Conservation (phyloP, 2,888 invertebrate genomes). For the Aquatica leii region DNA sequence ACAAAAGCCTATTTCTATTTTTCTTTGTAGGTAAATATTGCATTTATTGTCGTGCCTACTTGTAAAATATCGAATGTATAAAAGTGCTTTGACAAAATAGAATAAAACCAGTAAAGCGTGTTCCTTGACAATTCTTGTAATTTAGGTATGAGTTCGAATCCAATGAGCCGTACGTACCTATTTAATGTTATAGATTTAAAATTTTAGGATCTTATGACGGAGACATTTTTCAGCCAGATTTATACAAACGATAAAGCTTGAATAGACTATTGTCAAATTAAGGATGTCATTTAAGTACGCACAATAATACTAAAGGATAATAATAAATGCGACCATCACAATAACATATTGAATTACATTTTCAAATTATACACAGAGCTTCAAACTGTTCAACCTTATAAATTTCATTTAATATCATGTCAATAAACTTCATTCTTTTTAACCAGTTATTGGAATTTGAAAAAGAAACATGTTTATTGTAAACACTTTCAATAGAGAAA, state of each 20-base stretch:
- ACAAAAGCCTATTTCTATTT: constrained; percentile 35
- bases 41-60: constrained; percentile 37
- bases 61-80: constrained; percentile 39
- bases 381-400: too few relatives aligned
- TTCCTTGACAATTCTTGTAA: constrained; percentile 36
- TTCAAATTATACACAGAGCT: too few relatives aligned
- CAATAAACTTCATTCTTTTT: too few relatives aligned
- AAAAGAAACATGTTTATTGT: too few relatives aligned
- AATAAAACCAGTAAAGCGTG: constrained; percentile 39
- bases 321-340: too few relatives aligned
- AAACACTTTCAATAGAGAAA: constrained; percentile 6
- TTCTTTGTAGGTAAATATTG: constrained; percentile 37
- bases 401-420: too few relatives aligned
- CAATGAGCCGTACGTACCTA: constrained; percentile 28
- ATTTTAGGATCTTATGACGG: constrained; percentile 19
- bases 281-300: constrained; percentile 11
- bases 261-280: constrained; percentile 26
- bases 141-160: constrained; percentile 25
- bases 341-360: too few relatives aligned
- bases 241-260: constrained; percentile 37
- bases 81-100: constrained; percentile 35
- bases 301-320: too few relatives aligned
- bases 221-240: constrained; percentile 35
- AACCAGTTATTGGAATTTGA: too few relatives aligned
- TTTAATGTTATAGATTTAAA: constrained; percentile 20